These are phyloP conservation scores for Cryptocephalus moraei DNA, from an alignment of 2,888 invertebrate genomes.

Conservation along the genomic window DNA sequence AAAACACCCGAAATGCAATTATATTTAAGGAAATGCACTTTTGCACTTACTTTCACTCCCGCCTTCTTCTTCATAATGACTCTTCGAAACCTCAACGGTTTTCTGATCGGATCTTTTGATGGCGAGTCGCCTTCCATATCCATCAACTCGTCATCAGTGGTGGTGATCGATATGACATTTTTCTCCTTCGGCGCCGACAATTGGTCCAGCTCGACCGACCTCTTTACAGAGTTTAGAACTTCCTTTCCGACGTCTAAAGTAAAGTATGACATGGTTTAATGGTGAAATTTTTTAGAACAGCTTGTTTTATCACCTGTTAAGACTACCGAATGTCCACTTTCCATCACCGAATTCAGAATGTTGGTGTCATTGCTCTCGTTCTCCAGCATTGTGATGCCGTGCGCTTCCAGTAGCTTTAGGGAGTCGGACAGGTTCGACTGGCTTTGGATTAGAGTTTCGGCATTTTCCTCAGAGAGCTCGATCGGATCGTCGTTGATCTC, in stretches of 20 bases:
- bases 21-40: too few relatives aligned
- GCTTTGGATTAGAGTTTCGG: neutral
- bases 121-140: slow-evolving; percentile 25
- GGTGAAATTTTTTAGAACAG: neutral
- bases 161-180: slow-evolving; percentile 35
- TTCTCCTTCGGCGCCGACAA: slow-evolving; percentile 32
- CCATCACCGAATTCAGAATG: slow-evolving; percentile 68
- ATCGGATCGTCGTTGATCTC: too few relatives aligned
- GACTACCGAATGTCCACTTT: slow-evolving; percentile 76
- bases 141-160: slow-evolving; percentile 44
- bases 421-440: neutral
- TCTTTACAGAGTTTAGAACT: slow-evolving; percentile 51
- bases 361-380: slow-evolving; percentile 50
- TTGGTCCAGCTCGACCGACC: slow-evolving; percentile 26
- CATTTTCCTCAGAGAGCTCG: neutral
- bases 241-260: slow-evolving; percentile 62
- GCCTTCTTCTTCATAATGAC: slow-evolving; percentile 33
- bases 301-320: slow-evolving; percentile 50
- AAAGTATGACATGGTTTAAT: neutral
- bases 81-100: slow-evolving; percentile 18
- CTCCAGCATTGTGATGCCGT: slow-evolving; percentile 81
- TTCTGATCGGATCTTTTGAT: neutral
- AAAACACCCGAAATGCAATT: too few relatives aligned
- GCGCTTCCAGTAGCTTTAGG: neutral
- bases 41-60: too few relatives aligned